Conservation (phyloP, 2,797 vertebrate genomes). For the Pantherophis alleghaniensis region DNA sequence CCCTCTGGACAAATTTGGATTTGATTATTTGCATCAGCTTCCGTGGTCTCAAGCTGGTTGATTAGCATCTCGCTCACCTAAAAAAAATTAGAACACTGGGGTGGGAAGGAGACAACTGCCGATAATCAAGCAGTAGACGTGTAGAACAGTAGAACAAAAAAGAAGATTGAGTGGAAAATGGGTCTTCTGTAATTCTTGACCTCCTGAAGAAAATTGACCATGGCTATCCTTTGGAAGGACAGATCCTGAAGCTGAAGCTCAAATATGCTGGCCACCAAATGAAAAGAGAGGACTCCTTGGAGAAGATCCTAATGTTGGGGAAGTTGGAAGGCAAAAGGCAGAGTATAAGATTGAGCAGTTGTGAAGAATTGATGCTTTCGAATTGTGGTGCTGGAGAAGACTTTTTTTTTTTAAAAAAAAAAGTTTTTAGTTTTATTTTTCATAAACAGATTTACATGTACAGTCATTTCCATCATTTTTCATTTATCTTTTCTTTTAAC, state of each 20-base stretch:
- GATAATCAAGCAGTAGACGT: neutral
- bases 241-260: too few species aligned
- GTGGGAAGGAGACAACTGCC: neutral
- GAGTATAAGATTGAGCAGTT: too few species aligned
- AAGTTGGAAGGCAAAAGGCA: too few species aligned
- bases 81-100: slow-evolving; percentile 66
- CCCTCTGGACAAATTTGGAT: slow-evolving; percentile 75
- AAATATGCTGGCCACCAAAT: too few species aligned
- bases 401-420: neutral
- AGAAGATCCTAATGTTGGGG: too few species aligned
- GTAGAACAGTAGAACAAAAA: neutral
- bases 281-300: too few species aligned
- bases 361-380: too few species aligned
- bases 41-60: slow-evolving; percentile 72
- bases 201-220: neutral
- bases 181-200: neutral
- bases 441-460: too few species aligned
- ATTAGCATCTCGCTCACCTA: slow-evolving; percentile 76
- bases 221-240: too few species aligned
- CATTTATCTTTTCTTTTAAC: too few species aligned
- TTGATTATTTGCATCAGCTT: slow-evolving; percentile 73
- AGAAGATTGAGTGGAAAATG: neutral
- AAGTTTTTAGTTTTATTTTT: too few species aligned
- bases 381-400: neutral
- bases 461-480: too few species aligned